Evolutionary conservation across 37 sponge, comb jelly and placozoan genomes (phyloP), one percentile per base, ranked within the genome.

Genomic region (Corticium candelabrum): DNA sequence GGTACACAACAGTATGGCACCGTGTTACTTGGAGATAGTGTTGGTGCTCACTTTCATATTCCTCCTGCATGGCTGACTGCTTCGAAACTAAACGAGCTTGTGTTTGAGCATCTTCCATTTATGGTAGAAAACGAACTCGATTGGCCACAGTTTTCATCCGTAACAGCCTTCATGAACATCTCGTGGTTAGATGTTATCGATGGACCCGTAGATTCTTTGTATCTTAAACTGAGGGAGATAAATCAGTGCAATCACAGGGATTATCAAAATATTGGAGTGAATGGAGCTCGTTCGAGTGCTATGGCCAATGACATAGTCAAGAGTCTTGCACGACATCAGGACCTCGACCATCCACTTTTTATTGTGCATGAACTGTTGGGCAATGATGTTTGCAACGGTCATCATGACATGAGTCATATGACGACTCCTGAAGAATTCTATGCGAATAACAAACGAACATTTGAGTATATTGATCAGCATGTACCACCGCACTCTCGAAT

Each of bases 231-330:
- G 37, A 40, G 69, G 15, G 80, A 79, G 2, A 11, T 77, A 27
- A 95, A 95, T 56, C 85, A 85, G 7, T 95, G 96, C 71, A 91
- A 89, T 82, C 96, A 95, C 71, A 79, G 96, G 31, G 96, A 95
- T 50, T 95, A 85, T 70, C 96, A 95, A 79, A 95, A 87, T 67
- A 88, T 91, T 69, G 96, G 78, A 3, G 96, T 95, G 3, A 95
- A 95, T 75, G 96, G 96, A 37, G 96, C 89, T 29, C 36, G 85
- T 1, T 77, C 96, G 0, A 69, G 69, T 71, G 56, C 87, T 2
- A 90, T 88, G 89, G 77, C 78, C 0, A 80, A 38, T 1, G 41
- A 82, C 38, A 88, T 91, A 38, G 83, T 86, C 29, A 79, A 86
- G 75, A 80, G 76, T 37, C 76, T 90, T 40, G 76, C 87, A 2